A percentile compares a stretch with the other conserved stretches of the same genome.
phyloP scores from a whole-genome alignment of 35 echinoderm and acorn worm species.

The Apostichopus parvimensis region DNA sequence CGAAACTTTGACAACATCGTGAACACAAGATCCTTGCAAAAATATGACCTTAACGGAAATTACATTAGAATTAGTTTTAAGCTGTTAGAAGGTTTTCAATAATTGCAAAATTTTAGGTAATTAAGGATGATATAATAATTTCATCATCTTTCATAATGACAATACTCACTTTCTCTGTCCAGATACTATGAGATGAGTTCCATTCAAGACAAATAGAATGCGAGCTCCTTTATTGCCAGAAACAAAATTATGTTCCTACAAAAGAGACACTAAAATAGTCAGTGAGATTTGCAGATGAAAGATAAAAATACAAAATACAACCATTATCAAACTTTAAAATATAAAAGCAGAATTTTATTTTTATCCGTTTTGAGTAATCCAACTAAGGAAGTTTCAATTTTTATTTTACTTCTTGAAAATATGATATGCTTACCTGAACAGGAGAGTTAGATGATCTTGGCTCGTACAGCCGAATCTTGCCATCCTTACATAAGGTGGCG shows the following conservation, averaged over 20 bases:
- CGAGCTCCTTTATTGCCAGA: slow-evolving; percentile 69
- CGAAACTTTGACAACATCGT: no score
- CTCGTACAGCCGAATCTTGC: slow-evolving; percentile 79
- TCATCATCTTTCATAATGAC: not conserved
- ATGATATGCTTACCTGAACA: slow-evolving; percentile 42
- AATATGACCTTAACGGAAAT: no score
- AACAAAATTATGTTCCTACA: slow-evolving; percentile 71
- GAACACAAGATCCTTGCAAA: no score
- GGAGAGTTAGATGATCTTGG: slow-evolving; percentile 75
- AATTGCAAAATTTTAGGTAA: no score
- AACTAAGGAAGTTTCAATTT: not conserved
- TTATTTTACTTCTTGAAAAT: no score
- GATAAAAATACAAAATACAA: no score
- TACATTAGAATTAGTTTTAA: no score
- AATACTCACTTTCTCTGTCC: slow-evolving; percentile 41
- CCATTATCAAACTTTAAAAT: no score
- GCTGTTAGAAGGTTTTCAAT: no score
- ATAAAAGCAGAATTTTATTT: no score
- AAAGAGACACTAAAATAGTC: slow-evolving; percentile 4
- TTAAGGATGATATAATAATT: no score
- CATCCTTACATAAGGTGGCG: slow-evolving; percentile 90
- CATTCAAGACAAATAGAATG: slow-evolving; percentile 72
- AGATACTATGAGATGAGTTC: slow-evolving; percentile 58
- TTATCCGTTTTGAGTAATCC: not conserved
- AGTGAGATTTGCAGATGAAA: no score